Conservation (phyloP, 2,888 invertebrate species). For the Ichneumoninae sp. region DNA sequence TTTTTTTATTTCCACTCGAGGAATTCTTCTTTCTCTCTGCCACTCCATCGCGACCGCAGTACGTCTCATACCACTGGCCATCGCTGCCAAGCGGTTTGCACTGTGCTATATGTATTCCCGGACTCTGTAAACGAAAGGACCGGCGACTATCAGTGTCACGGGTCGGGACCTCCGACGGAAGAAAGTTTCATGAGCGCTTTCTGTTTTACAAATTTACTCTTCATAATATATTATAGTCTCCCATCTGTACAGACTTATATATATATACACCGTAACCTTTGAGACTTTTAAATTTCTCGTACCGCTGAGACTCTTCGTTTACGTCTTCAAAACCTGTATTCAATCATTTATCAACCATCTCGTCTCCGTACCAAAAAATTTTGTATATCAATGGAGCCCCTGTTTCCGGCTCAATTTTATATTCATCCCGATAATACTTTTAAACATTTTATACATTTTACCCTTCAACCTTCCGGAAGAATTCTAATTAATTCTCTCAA, state of each 20-base stretch:
- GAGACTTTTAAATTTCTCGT: constrained; percentile 3
- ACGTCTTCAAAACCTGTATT: neutral
- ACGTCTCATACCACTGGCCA: constrained; percentile 8
- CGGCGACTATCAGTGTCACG: constrained; percentile 50
- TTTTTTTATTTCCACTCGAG: neutral
- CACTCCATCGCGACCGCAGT: neutral
- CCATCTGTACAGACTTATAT: neutral
- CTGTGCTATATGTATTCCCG: constrained; percentile 2
- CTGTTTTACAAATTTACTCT: constrained; percentile 62
- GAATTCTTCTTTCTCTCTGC: neutral
- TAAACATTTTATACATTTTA: neutral
- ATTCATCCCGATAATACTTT: neutral
- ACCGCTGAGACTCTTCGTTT: neutral
- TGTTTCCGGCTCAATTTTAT: neutral
- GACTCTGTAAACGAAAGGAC: constrained; percentile 16
- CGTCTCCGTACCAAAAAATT: neutral
- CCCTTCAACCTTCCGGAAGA: neutral
- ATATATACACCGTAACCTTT: neutral
- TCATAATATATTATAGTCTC: neutral
- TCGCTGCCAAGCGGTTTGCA: neutral
- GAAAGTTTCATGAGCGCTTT: constrained; percentile 63
- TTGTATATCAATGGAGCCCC: neutral
- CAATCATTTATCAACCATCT: neutral
- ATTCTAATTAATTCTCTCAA: neutral
- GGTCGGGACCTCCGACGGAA: constrained; percentile 61